Base-by-base conservation (phyloP, 2,888 invertebrate species). In the Perizoma affinitatum region DNA sequence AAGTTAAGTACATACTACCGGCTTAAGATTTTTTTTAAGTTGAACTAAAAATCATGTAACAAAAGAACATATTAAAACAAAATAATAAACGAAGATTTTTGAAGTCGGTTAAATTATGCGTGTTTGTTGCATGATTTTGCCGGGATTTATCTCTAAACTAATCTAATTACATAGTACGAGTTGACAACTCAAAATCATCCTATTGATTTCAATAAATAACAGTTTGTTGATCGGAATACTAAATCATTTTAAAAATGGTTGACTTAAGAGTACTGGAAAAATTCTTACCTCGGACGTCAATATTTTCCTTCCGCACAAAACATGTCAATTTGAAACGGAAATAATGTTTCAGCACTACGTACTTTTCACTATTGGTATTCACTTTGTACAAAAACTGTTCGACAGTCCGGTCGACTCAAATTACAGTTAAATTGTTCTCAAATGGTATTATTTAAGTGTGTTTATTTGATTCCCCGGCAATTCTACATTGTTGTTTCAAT, bases 391-490 rank as follows among this genome's bases (percentile, higher is more conserved):
- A 65, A 58, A 46, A 36, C 54, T 46, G 50, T 54, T 55, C 62
- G 22, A 0, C 22, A 44, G 7, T 7, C 22, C 11, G 44, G 4
- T 11, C 44, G 34, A 47, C 35, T 63, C 11, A 63, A 61, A 61
- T 67, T 53, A 44, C 46, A 6, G 35, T 35, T 36, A 48, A 47
- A 54, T 54, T 42, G 22, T 46, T 52, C 11, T 61, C 48, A 44
- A 58, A 51, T 53, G 0, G 42, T 41, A 44, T 59, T 66, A 58
- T 71, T 74, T 57, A 54, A 60, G 56, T 55, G 56, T 55, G 67
- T 67, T 71, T 69, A 65, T 72, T 62, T 44, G 56, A 62, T 69
- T 68, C 67, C 60, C 73, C 77, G 76, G 75, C 57, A 55, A 66
- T 71, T 50, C 68, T 63, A 71, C 61, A 73, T 67, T 71, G 71